These are phyloP conservation scores for Coleophora deauratella DNA, from an alignment of 2,888 invertebrate species.

Conservation along the genomic window DNA sequence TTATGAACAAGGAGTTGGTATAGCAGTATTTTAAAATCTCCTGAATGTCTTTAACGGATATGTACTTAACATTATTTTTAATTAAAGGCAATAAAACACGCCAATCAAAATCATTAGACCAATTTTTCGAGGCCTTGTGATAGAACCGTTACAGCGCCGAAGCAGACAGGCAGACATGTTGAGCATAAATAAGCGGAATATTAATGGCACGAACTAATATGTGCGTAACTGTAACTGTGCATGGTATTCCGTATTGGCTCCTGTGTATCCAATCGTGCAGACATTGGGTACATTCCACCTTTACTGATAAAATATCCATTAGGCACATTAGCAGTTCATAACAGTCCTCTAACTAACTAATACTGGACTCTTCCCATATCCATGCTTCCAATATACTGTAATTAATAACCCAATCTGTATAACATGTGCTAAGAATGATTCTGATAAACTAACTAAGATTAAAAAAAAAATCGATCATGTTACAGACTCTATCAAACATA, in stretches of 20 bases:
- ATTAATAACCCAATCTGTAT: too few species aligned
- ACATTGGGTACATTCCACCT: too few species aligned
- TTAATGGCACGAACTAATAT: slow-evolving; percentile 59
- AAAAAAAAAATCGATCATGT: too few species aligned
- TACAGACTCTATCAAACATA: too few species aligned
- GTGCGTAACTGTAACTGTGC: slow-evolving; percentile 68
- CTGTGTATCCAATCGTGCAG: slow-evolving; percentile 38
- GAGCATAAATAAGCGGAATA: slow-evolving; percentile 67
- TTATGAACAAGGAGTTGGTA: too few species aligned
- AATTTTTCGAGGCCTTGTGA: slow-evolving; percentile 49
- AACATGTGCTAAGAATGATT: too few species aligned
- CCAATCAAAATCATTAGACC: slow-evolving; percentile 29
- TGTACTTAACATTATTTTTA: slow-evolving; percentile 27
- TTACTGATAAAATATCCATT: too few species aligned
- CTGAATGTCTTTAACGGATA: neutral
- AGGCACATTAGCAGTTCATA: too few species aligned
- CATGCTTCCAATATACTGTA: too few species aligned
- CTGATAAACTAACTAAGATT: too few species aligned
- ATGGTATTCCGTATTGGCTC: slow-evolving; percentile 36
- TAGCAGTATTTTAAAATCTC: neutral
- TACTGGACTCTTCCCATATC: too few species aligned
- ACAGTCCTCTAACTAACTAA: too few species aligned
- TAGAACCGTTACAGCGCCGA: slow-evolving; percentile 55
- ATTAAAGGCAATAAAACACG: slow-evolving; percentile 9
- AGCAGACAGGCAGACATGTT: slow-evolving; percentile 46